Evolutionary conservation across 1,140 invertebrate species (phyloP), one percentile per base, ranked within the genome.

Genomic region (Calycopis cecrops): DNA sequence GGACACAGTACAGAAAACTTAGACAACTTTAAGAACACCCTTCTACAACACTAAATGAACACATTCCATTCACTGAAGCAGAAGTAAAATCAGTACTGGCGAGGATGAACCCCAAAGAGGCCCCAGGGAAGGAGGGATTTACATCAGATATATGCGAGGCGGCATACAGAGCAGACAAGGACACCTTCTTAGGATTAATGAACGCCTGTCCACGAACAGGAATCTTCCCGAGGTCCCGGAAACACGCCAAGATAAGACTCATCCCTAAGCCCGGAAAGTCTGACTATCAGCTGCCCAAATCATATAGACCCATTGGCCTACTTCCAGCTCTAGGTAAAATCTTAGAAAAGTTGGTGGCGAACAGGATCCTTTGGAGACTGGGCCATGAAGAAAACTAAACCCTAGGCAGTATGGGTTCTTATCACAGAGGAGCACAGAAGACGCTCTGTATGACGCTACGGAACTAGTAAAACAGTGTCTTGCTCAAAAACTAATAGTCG

Each of bases 271-370:
- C 55, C 1, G 11, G 35, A 9, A 57, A 35, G n/a, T 17, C 18
- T 2, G 37, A 40, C 17, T 57, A 57, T 12, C 34, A 18, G 10
- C 9, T 12, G 7, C 48, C 55, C 4, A 57, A 57, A 33, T 28
- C 55, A 7, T 57, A 57, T 14, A 35, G 55, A 1, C 55, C 55
- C 8, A 57, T 57, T 4, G 55, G 55, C 10, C 44, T 57, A 9
- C 28, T 57, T 1, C 55, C 55, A n/a, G 35, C 51, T 3, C 7
- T 51, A 4, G 55, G 55, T 11, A 57, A 57, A 57, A 7, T 35
- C 11, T 4, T 57, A 18, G 55, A 57, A 35, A 57, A 57, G 11
- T 0, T 44, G 9, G 1, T 52, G 0, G 16, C 10, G 2, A 52
- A 33, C 37, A 28, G 55, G 9, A 1, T 55, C 7, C 21, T 35